Evolutionary conservation across 2,888 invertebrate genomes (phyloP).

Genomic region (Tridacna gigas): DNA sequence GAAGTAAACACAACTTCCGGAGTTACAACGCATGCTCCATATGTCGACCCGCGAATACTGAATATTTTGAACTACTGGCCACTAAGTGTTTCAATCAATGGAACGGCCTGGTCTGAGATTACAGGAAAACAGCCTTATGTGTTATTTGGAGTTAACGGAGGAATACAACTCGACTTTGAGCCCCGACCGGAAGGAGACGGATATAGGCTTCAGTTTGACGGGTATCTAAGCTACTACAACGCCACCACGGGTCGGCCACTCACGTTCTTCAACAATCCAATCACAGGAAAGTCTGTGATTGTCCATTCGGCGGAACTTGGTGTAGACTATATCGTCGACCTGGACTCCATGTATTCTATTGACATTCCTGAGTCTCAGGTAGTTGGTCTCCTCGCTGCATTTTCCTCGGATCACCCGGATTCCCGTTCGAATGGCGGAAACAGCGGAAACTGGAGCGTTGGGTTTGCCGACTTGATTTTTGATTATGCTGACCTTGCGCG

Average conservation of each 20-base stretch:
- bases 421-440: not conserved
- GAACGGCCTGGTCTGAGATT: conserved; percentile 62
- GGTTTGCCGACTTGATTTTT: conserved; percentile 53
- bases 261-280: conserved; percentile 52
- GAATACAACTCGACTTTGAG: conserved; percentile 33
- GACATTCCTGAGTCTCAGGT: conserved; percentile 46
- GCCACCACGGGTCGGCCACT: conserved; percentile 37
- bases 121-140: conserved; percentile 45
- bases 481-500: conserved; percentile 32
- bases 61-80: conserved; percentile 24
- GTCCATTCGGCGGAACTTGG: conserved; percentile 8
- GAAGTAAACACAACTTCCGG: conserved; percentile 45
- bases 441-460: conserved; percentile 49
- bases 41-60: conserved; percentile 54
- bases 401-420: conserved; percentile 27
- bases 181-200: conserved; percentile 30
- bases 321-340: conserved; percentile 40
- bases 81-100: conserved; percentile 45
- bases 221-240: conserved; percentile 34
- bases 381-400: conserved; percentile 54
- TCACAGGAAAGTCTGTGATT: conserved; percentile 50
- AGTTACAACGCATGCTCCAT: conserved; percentile 14
- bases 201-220: conserved; percentile 51
- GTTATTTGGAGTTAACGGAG: conserved; percentile 53
- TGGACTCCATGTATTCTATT: conserved; percentile 56